Base-by-base conservation (phyloP, 23 tunicate genomes). In the Ciona savignyi region DNA sequence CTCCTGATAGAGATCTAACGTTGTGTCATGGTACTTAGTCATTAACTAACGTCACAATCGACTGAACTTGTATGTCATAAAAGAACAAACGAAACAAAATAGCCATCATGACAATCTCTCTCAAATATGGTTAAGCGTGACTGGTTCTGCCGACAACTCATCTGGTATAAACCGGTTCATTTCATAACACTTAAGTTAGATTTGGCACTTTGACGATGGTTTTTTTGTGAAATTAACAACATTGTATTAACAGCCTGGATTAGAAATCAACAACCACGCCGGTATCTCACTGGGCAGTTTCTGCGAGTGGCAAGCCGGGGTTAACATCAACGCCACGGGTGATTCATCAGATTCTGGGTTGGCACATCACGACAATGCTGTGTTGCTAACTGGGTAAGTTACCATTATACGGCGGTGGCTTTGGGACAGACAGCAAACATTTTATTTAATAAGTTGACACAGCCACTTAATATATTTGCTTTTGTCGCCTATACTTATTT, bases 281-380 rank as follows among this genome's bases (percentile, higher is more conserved):
- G 97, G 84, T 27, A 77, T 70, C 33, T 75, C 97, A 4, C 66
- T 91, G 76, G 65, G 77, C 67, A 91, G 97, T 67, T 95, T 95
- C 56, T 95, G 99, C 75, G 74, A 65, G 85, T 95, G 99, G 99
- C 99, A 95, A 48, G 29, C 77, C 1, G 77, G 28, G 21, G 80
- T 92, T 73, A 95, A 95, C 77, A 67, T 95, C 9, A 88, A 84
- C 48, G 83, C 67, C 9, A 42, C 88, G 19, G 69, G 70, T 33
- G 87, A 34, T 32, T 32, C 80, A 1, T 35, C 81, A 2, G 88
- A 86, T 35, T 72, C 73, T 63, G 96, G 96, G 24, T 71, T 95
- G 22, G 96, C 92, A 27, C 99, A 85, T 64, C 99, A 95, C 63
- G 99, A 95, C 79, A 95, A 95, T 72, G 99, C 99, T 21, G 82